Evolutionary conservation across 2,888 invertebrate species (phyloP).

Genomic region (Dicyrtoma fusca): DNA sequence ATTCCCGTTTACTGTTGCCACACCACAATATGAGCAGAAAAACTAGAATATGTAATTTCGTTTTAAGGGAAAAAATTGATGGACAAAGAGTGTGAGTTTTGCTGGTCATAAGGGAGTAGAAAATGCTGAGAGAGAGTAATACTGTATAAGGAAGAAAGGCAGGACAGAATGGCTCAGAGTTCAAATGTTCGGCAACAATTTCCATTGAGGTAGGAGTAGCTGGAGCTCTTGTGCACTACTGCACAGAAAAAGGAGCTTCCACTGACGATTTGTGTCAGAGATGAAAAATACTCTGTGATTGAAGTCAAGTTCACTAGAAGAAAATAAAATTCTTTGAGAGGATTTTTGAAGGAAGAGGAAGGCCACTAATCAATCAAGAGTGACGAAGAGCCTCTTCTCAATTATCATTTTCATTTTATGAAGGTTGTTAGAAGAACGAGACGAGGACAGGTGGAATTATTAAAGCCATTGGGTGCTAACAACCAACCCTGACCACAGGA

Average conservation of each 20-base stretch:
- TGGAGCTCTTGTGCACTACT: neutral
- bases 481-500: slow-evolving; percentile 42
- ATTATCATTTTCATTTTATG: slow-evolving; percentile 39
- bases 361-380: slow-evolving; percentile 39
- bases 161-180: no score
- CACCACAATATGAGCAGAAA: no score
- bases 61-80: no score
- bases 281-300: slow-evolving; percentile 7
- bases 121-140: no score
- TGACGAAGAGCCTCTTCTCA: slow-evolving; percentile 21
- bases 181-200: no score
- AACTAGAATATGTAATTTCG: no score
- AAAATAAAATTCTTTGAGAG: slow-evolving; percentile 14
- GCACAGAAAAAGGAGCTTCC: no score
- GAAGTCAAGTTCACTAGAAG: neutral
- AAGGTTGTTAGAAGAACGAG: slow-evolving; percentile 35
- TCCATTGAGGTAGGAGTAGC: neutral
- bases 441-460: slow-evolving; percentile 41
- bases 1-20: no score
- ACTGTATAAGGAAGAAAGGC: no score
- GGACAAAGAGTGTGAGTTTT: no score
- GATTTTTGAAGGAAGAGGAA: slow-evolving; percentile 18
- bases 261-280: neutral
- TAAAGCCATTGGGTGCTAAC: slow-evolving; percentile 44
- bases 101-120: no score